Percentiles rank a stretch among this genome's conserved stretches.
These are phyloP conservation scores for Procambarus virginalis DNA, from an alignment of 1,140 invertebrate genomes.

Conservation along the genomic window DNA sequence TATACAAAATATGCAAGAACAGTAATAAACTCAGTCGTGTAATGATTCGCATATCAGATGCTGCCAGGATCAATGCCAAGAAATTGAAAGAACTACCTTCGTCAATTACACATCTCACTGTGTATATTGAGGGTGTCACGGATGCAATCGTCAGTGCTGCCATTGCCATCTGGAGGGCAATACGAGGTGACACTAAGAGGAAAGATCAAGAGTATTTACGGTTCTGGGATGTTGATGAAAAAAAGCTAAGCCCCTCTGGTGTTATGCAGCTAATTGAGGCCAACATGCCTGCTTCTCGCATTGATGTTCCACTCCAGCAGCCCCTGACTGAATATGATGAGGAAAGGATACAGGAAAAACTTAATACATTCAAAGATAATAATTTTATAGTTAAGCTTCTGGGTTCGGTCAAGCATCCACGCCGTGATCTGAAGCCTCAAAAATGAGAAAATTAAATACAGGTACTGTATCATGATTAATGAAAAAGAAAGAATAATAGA, in stretches of 20 bases:
- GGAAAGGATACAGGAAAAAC: slow-evolving; percentile 13
- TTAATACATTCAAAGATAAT: not conserved
- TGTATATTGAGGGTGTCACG: slow-evolving; percentile 28
- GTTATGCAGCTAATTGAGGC: slow-evolving; percentile 23
- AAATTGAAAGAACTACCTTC: slow-evolving; percentile 38
- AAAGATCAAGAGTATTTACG: not conserved
- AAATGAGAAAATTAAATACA: not conserved
- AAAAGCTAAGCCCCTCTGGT: not conserved
- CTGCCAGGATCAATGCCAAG: slow-evolving; percentile 10
- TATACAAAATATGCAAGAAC: slow-evolving; percentile 12
- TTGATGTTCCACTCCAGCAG: slow-evolving; percentile 35
- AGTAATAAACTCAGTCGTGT: slow-evolving; percentile 36
- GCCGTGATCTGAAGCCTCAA: not conserved
- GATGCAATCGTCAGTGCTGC: slow-evolving; percentile 4
- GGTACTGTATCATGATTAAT: not conserved
- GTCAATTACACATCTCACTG: slow-evolving; percentile 24
- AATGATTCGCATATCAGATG: slow-evolving; percentile 30
- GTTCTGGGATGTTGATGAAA: slow-evolving; percentile 28
- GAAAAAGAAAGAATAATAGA: not conserved
- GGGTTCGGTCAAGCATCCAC: slow-evolving; percentile 12
- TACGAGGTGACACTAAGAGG: slow-evolving; percentile 22
- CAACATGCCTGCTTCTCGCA: slow-evolving; percentile 21
- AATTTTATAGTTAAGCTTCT: slow-evolving; percentile 28
- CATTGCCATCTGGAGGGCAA: slow-evolving; percentile 43
- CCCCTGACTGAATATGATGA: slow-evolving; percentile 17